These are phyloP conservation scores for Listrodromus nycthemerus DNA, from an alignment of 2,888 invertebrate genomes.

Conservation along the genomic window DNA sequence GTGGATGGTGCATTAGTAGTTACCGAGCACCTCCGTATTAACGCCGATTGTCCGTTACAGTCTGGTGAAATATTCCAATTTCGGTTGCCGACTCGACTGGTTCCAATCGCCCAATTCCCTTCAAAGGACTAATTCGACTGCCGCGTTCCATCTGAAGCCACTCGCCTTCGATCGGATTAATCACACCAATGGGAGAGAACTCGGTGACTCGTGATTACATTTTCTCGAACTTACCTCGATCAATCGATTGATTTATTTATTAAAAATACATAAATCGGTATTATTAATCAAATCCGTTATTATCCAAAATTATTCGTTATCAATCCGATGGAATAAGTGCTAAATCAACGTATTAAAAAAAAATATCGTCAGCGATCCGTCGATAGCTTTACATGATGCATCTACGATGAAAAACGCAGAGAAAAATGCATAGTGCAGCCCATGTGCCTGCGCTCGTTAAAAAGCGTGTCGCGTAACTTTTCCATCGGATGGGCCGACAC, in stretches of 20 bases:
- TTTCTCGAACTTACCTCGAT: too few species aligned
- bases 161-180: too few species aligned
- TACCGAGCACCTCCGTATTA: too few species aligned
- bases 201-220: too few species aligned
- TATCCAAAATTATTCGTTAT: too few species aligned
- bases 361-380: neutral
- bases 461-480: neutral
- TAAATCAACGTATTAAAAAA: too few species aligned
- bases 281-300: too few species aligned
- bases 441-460: constrained; percentile 7
- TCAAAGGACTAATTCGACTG: neutral
- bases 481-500: neutral
- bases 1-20: too few species aligned
- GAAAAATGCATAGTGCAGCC: neutral
- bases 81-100: neutral
- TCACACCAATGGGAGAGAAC: too few species aligned
- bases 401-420: neutral
- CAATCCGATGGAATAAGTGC: too few species aligned
- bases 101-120: neutral
- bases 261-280: too few species aligned
- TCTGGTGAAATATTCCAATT: neutral
- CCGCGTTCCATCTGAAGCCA: neutral
- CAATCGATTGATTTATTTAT: too few species aligned
- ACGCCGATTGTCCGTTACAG: neutral
- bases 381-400: neutral